A percentile compares a stretch with the other conserved stretches of the same genome.
phyloP scores from a whole-genome alignment of 2,888 invertebrate genomes.

The Drosophila lutescens region DNA sequence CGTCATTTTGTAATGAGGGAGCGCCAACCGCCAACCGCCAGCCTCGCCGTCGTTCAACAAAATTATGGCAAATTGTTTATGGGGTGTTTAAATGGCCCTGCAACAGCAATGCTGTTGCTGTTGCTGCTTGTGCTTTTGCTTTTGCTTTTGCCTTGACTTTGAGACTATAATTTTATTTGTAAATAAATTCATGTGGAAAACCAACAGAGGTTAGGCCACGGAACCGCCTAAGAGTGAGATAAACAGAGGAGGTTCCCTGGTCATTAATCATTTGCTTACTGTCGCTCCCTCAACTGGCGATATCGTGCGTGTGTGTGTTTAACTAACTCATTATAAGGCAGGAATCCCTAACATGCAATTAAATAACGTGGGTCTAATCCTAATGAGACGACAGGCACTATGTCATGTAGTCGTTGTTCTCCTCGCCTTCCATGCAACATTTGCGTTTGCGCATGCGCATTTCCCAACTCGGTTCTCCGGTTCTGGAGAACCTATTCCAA shows the following conservation, averaged over 20 bases:
- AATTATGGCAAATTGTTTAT: constrained; percentile 79
- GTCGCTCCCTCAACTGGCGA: constrained; percentile 31
- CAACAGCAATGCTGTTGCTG: constrained; percentile 9
- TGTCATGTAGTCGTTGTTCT: constrained; percentile 66
- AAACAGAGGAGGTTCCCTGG: constrained; percentile 35
- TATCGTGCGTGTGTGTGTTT: constrained; percentile 65
- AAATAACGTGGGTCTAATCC: constrained; percentile 81
- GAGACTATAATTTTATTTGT: constrained; percentile 74
- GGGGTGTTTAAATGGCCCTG: constrained; percentile 75
- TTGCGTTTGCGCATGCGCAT: constrained; percentile 74
- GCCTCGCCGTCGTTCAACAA: constrained; percentile 64
- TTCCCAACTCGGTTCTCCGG: constrained; percentile 45
- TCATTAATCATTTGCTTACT: constrained; percentile 69
- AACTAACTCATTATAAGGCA: constrained; percentile 79
- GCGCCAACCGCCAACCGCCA: constrained; percentile 46
- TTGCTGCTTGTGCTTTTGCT: constrained; percentile 17
- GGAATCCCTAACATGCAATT: constrained; percentile 80
- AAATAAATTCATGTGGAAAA: constrained; percentile 77
- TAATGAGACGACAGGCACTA: constrained; percentile 80
- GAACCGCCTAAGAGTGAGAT: constrained; percentile 68
- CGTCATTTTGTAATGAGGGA: constrained; percentile 80
- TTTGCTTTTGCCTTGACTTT: constrained; percentile 48
- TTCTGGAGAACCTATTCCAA: neutral
- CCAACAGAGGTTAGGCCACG: constrained; percentile 61
- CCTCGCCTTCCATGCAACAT: constrained; percentile 68